Evolutionary conservation across 2,888 invertebrate species (phyloP).

Genomic region (Mythimna ferrago): DNA sequence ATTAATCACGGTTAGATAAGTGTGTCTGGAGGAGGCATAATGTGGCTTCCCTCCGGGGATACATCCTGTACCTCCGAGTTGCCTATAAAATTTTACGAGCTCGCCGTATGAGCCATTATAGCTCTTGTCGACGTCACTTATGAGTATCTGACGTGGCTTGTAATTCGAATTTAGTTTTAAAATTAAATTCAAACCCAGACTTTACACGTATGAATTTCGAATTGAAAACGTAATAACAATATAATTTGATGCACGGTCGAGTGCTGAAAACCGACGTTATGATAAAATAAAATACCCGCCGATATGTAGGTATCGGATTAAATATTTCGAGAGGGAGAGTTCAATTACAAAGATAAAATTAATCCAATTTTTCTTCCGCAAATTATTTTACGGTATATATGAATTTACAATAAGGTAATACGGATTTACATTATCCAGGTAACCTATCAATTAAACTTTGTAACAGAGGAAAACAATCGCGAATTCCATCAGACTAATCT

Average conservation of each 20-base stretch:
- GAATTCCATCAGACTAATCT: constrained; percentile 53
- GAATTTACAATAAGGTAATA: constrained; percentile 24
- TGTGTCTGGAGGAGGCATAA: constrained; percentile 80
- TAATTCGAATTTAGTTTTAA: constrained; percentile 71
- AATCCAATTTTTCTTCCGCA: not conserved
- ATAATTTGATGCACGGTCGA: constrained; percentile 9
- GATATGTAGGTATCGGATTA: constrained; percentile 2
- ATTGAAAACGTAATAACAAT: constrained; percentile 37
- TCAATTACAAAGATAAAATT: constrained; percentile 15
- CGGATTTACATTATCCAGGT: constrained; percentile 34
- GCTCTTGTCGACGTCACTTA: constrained; percentile 84
- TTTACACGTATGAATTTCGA: constrained; percentile 34
- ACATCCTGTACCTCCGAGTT: constrained; percentile 79
- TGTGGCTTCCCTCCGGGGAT: constrained; percentile 76
- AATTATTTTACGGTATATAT: constrained; percentile 19
- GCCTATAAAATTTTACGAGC: constrained; percentile 88
- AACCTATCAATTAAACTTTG: constrained; percentile 44
- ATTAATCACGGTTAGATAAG: constrained; percentile 88
- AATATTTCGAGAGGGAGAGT: constrained; percentile 18
- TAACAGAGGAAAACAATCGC: constrained; percentile 51
- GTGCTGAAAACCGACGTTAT: not conserved
- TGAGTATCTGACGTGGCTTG: constrained; percentile 80
- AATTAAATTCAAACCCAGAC: constrained; percentile 55
- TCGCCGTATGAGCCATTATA: constrained; percentile 85
- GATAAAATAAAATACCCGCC: constrained; percentile 21